Evolutionary conservation across 2,888 invertebrate genomes (phyloP).

Genomic region (Chrysolina oricalcia): DNA sequence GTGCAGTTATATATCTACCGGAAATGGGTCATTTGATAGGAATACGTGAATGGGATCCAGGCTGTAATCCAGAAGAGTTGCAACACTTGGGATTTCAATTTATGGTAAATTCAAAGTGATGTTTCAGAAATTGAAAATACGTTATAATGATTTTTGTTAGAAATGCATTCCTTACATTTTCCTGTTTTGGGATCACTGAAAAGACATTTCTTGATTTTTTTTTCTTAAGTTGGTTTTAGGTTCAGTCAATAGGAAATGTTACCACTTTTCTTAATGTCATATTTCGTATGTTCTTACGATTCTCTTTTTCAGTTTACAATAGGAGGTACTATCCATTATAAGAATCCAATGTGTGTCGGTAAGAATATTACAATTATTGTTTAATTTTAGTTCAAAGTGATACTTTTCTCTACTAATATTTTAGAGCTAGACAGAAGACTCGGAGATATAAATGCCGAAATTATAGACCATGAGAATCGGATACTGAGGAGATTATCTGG

Average conservation of each 20-base stretch:
- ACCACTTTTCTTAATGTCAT: not conserved
- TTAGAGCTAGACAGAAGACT: slow-evolving; percentile 83
- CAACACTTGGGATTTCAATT: slow-evolving; percentile 81
- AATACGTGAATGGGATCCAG: slow-evolving; percentile 79
- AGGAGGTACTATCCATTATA: slow-evolving; percentile 67
- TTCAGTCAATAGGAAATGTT: too few species aligned
- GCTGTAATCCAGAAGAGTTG: slow-evolving; percentile 75
- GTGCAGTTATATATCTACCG: slow-evolving; percentile 81
- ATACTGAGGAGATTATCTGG: slow-evolving; percentile 75
- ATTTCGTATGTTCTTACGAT: slow-evolving; percentile 24
- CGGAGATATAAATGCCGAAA: slow-evolving; percentile 86
- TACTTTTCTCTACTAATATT: slow-evolving; percentile 44
- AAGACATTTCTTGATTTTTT: not conserved
- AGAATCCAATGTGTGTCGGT: slow-evolving; percentile 69
- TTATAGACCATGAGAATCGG: slow-evolving; percentile 85
- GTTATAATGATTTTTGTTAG: too few species aligned
- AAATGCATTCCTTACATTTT: not conserved
- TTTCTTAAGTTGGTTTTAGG: too few species aligned
- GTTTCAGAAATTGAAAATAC: too few species aligned
- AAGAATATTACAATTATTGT: slow-evolving; percentile 43
- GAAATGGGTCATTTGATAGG: slow-evolving; percentile 87
- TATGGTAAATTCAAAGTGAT: slow-evolving; percentile 73
- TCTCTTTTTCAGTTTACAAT: slow-evolving; percentile 66
- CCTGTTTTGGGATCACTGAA: not conserved
- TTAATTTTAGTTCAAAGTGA: not conserved